Evolutionary conservation across 2,888 invertebrate genomes (phyloP).

Genomic region (Sipha maydis): DNA sequence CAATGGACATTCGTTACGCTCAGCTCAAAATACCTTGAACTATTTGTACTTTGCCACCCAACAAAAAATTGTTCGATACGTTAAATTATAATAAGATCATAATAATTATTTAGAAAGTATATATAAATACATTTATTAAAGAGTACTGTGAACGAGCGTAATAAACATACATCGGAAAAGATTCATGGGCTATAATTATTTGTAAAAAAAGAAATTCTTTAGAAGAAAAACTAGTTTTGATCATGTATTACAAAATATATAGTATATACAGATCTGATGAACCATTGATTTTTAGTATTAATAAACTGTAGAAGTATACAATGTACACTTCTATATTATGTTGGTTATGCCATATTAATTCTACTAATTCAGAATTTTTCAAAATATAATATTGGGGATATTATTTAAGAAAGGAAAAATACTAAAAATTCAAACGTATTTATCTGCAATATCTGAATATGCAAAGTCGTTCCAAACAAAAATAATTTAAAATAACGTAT

Average conservation of each 20-base stretch:
- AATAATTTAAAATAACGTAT: too few species aligned
- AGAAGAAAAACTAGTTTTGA: conserved; percentile 32
- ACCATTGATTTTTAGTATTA: neutral
- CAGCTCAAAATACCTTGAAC: conserved; percentile 31
- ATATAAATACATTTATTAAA: neutral
- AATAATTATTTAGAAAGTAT: conserved; percentile 49
- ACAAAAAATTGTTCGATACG: conserved; percentile 23
- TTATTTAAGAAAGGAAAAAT: too few species aligned
- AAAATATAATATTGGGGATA: too few species aligned
- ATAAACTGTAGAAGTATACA: too few species aligned
- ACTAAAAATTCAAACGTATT: too few species aligned
- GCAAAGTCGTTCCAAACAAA: too few species aligned
- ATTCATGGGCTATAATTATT: conserved; percentile 35
- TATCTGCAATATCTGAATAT: too few species aligned
- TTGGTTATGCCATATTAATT: too few species aligned
- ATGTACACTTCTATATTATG: too few species aligned
- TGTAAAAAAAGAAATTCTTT: conserved; percentile 7
- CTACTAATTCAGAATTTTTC: too few species aligned
- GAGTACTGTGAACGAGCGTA: neutral
- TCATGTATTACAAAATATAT: conserved; percentile 6
- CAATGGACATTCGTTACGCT: conserved; percentile 25
- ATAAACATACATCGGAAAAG: neutral
- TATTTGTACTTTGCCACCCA: neutral
- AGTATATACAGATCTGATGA: neutral
- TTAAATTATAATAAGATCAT: conserved; percentile 27